A percentile compares a stretch with the other conserved stretches of the same genome.
Conservation (phyloP, 2,888 invertebrate species). For the Diploptera punctata region DNA sequence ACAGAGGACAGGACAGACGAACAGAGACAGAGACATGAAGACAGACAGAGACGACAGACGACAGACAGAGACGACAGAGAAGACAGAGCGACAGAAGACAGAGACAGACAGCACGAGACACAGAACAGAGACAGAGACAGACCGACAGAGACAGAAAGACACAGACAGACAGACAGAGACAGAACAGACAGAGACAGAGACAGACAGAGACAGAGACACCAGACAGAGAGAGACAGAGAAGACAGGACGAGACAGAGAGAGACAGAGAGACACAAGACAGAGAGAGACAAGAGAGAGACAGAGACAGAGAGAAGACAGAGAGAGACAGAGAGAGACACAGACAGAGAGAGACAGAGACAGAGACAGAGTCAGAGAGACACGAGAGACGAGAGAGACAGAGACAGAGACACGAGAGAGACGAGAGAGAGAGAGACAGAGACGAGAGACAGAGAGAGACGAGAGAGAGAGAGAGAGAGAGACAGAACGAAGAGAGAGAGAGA, state of each 20-base stretch:
- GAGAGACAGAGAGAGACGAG: no score
- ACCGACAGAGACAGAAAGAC: neutral
- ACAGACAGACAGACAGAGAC: neutral
- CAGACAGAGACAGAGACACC: no score
- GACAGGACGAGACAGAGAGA: neutral
- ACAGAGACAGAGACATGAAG: neutral
- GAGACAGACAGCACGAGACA: neutral
- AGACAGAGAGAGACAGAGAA: neutral
- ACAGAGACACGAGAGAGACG: neutral
- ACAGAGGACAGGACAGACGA: slow-evolving; percentile 10
- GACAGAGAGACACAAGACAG: neutral
- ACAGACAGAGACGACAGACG: neutral
- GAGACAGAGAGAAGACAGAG: neutral
- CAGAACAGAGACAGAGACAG: neutral
- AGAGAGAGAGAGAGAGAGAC: neutral
- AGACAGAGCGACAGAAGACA: neutral
- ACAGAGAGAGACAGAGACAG: neutral
- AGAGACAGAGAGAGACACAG: neutral
- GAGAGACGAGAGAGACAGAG: no score
- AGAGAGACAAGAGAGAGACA: neutral
- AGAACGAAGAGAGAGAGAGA: neutral
- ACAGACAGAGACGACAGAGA: neutral
- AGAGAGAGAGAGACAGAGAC: no score
- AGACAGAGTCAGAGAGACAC: no score
- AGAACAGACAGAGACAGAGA: no score